Conservation (phyloP, 2,888 invertebrate genomes). For the Acanthoscelides obtectus region DNA sequence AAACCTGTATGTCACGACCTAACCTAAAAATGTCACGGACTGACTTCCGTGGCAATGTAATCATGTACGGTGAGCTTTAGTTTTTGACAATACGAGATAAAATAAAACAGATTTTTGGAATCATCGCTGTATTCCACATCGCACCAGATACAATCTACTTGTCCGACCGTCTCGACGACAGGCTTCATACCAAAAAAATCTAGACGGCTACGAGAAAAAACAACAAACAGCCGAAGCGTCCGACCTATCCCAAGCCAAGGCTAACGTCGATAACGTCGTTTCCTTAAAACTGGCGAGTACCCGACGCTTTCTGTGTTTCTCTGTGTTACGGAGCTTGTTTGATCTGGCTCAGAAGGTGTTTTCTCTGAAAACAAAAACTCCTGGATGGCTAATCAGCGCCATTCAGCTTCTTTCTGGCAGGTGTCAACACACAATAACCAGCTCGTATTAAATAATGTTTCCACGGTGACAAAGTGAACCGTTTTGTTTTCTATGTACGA, state of each 20-base stretch:
- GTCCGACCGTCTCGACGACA: not conserved
- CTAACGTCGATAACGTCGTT: not conserved
- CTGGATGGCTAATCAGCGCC: conserved; percentile 1
- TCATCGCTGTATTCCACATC: too few relatives aligned
- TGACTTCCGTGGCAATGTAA: too few relatives aligned
- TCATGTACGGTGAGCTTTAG: too few relatives aligned
- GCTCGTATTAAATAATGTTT: not conserved
- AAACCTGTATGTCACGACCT: too few relatives aligned
- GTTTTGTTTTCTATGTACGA: not conserved
- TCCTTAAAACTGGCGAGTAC: not conserved
- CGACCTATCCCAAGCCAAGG: conserved; percentile 7
- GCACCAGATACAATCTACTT: too few relatives aligned
- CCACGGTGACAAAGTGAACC: not conserved
- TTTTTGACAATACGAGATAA: too few relatives aligned
- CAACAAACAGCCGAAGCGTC: not conserved
- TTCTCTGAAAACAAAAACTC: conserved; percentile 40
- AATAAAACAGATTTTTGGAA: too few relatives aligned
- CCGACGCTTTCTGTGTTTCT: not conserved
- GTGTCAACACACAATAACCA: conserved; percentile 1
- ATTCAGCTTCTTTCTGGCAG: not conserved
- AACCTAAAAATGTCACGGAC: too few relatives aligned
- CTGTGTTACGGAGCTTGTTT: conserved; percentile 29
- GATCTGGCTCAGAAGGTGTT: conserved; percentile 45
- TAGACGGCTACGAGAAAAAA: not conserved
- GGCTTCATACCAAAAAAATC: not conserved